A percentile compares a stretch with the other conserved stretches of the same genome.
phyloP scores from a whole-genome alignment of 2,888 invertebrate genomes.

The Phania funesta region DNA sequence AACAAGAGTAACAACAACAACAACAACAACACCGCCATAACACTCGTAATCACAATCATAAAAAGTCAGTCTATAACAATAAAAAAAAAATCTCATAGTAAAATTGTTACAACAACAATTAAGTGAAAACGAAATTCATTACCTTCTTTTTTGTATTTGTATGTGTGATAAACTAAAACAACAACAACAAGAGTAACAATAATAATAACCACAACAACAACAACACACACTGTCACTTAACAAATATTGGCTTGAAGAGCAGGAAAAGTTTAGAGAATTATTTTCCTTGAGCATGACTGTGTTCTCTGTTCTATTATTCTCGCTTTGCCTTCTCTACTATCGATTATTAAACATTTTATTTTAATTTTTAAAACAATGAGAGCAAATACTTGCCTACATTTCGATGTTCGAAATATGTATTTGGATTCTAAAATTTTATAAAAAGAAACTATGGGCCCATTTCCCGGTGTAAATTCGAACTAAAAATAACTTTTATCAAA shows the following conservation, averaged over 20 bases:
- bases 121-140: conserved; percentile 65
- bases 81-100: conserved; percentile 19
- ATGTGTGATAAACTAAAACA: not conserved
- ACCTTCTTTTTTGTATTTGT: not conserved
- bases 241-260: not conserved
- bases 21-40: not conserved
- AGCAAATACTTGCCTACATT: too few relatives aligned
- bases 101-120: conserved; percentile 33
- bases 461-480: too few relatives aligned
- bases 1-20: not conserved
- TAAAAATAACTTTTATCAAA: too few relatives aligned
- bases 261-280: not conserved
- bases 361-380: too few relatives aligned
- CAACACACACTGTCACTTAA: not conserved
- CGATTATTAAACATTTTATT: too few relatives aligned
- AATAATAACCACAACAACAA: not conserved
- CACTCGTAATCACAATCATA: conserved; percentile 6
- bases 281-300: not conserved
- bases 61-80: conserved; percentile 43
- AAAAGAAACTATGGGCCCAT: too few relatives aligned
- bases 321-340: too few relatives aligned
- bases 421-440: too few relatives aligned
- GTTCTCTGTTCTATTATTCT: too few relatives aligned
- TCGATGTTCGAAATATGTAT: too few relatives aligned
- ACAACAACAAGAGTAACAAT: not conserved